These are phyloP conservation scores for Drosophila borealis DNA, from an alignment of 2,888 invertebrate genomes.

Conservation along the genomic window DNA sequence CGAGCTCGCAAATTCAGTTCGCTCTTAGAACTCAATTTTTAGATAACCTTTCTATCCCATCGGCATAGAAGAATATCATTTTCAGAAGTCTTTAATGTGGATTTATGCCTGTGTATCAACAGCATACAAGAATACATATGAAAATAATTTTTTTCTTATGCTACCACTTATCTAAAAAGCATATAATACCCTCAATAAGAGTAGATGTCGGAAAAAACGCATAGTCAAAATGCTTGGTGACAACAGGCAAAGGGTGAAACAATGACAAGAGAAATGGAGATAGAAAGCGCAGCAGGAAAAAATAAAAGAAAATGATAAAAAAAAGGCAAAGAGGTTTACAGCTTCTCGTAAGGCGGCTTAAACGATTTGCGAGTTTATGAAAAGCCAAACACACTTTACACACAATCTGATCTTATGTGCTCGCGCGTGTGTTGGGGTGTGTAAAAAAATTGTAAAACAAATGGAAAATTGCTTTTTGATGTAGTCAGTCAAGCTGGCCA, in stretches of 20 bases:
- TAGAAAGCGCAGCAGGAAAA: constrained; percentile 36
- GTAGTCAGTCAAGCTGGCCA: constrained; percentile 62
- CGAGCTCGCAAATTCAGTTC: too few relatives aligned
- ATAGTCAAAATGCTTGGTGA: constrained; percentile 8
- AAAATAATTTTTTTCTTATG: not conserved
- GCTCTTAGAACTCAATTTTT: too few relatives aligned
- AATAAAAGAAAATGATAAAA: constrained; percentile 5
- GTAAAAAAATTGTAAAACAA: constrained; percentile 62
- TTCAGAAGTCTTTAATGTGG: too few relatives aligned
- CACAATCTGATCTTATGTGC: constrained; percentile 45
- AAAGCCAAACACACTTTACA: constrained; percentile 75
- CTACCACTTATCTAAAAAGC: too few relatives aligned
- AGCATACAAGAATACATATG: not conserved
- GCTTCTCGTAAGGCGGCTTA: constrained; percentile 77
- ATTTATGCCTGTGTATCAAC: not conserved
- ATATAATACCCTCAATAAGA: not conserved
- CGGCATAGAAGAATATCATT: too few relatives aligned
- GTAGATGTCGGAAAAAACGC: constrained; percentile 7
- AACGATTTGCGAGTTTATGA: constrained; percentile 78
- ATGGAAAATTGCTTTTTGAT: constrained; percentile 79
- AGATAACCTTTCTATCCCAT: too few relatives aligned
- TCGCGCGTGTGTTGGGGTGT: constrained; percentile 14
- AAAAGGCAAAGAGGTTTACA: constrained; percentile 72
- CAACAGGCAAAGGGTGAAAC: constrained; percentile 40
- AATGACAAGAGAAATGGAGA: constrained; percentile 32